phyloP scores from a whole-genome alignment of 2,113 vertebrate genomes.

The Hippocampus zosterae region DNA sequence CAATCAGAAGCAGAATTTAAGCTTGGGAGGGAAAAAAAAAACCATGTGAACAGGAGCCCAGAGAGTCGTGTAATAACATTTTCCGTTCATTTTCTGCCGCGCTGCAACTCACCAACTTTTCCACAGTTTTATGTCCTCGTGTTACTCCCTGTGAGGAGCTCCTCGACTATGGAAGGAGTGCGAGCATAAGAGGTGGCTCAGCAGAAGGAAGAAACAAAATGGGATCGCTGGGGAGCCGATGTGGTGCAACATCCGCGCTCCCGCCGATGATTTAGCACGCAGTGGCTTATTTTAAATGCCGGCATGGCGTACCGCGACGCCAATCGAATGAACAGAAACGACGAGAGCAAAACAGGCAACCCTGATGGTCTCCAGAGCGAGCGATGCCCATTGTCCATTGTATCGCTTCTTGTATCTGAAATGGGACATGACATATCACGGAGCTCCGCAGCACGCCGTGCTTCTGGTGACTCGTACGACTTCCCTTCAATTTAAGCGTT shows the following conservation, averaged over 20 bases:
- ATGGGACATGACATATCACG: conserved; percentile 40
- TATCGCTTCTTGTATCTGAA: conserved; percentile 28
- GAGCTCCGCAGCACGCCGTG: conserved; percentile 15
- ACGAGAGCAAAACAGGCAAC: not conserved
- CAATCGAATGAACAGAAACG: not conserved
- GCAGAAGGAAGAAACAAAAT: not conserved
- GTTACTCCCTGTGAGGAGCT: conserved; percentile 13
- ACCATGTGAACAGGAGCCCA: not conserved
- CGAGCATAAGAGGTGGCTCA: conserved; percentile 13
- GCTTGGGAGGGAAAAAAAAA: not conserved
- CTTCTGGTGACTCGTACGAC: conserved; percentile 13
- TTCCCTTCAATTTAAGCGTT: conserved; percentile 11
- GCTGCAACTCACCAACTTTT: conserved; percentile 18
- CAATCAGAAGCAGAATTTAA: conserved; percentile 5
- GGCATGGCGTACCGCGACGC: not conserved
- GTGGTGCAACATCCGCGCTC: not conserved
- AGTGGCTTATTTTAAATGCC: not conserved
- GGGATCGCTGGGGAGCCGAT: not conserved
- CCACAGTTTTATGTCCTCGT: not conserved
- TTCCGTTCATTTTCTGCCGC: conserved; percentile 13
- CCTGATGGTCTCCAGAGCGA: conserved; percentile 16
- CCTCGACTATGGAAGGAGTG: conserved; percentile 8
- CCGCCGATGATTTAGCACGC: too few species aligned
- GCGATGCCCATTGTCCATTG: conserved; percentile 29
- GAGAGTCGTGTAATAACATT: conserved; percentile 11